Evolutionary conservation across 1,140 invertebrate genomes (phyloP).

Genomic region (Bactericera cockerelli): DNA sequence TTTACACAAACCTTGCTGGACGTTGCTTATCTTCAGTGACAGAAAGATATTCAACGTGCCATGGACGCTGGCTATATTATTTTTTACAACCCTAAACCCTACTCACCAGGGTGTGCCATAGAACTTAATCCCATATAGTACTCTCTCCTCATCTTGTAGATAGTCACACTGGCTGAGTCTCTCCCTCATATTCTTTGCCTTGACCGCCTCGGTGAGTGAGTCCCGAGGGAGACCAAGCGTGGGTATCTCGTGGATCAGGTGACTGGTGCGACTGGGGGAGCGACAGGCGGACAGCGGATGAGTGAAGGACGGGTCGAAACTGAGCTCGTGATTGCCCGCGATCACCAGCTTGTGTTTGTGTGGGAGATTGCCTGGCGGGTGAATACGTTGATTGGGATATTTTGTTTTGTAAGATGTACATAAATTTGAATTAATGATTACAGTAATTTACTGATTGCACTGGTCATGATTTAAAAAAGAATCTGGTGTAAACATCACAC

Average conservation of each 20-base stretch:
- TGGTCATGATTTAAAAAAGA: no score
- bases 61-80: no score
- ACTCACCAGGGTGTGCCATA: conserved; percentile 71
- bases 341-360: conserved; percentile 76
- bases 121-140: conserved; percentile 61
- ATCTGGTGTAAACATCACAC: no score
- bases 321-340: conserved; percentile 77
- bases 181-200: conserved; percentile 42
- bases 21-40: no score
- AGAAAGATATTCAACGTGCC: no score
- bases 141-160: conserved; percentile 50
- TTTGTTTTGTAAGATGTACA: no score
- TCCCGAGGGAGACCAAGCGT: conserved; percentile 49
- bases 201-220: conserved; percentile 42
- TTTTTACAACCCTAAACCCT: no score
- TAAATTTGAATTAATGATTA: no score
- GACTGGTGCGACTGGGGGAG: conserved; percentile 27
- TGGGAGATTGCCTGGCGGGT: conserved; percentile 49
- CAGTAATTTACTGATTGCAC: no score
- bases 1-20: no score
- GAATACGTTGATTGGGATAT: no score
- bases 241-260: conserved; percentile 43
- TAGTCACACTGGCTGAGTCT: conserved; percentile 65
- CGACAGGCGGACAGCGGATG: conserved; percentile 33
- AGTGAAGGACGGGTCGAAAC: conserved; percentile 58